Percentiles rank a stretch among this genome's conserved stretches.
Conservation (phyloP, 2,888 invertebrate species). For the Lasius platythorax region DNA sequence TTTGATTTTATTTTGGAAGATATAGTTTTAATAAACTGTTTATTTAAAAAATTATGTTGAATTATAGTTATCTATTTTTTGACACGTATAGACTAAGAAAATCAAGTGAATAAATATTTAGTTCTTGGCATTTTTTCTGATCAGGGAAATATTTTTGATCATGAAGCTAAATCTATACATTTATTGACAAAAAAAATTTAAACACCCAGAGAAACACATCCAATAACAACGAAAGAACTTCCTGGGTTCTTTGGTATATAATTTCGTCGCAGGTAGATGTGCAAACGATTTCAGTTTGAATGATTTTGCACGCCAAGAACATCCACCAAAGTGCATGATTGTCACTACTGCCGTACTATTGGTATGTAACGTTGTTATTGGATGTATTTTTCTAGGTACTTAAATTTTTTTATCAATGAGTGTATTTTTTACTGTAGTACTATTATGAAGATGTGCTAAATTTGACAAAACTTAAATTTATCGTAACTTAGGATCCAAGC, state of each 20-base stretch:
- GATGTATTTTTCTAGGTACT: no score
- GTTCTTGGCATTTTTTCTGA: neutral
- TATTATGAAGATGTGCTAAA: neutral
- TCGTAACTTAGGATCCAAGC: neutral
- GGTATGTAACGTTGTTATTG: no score
- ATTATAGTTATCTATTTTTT: conserved; percentile 8
- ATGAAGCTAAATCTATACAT: neutral
- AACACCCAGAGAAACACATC: no score
- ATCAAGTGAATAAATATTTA: neutral
- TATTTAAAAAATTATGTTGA: neutral
- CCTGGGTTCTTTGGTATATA: no score
- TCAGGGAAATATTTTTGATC: neutral
- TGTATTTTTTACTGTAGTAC: neutral
- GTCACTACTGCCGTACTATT: no score
- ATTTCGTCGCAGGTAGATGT: no score
- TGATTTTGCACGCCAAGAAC: no score
- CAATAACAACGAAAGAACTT: no score
- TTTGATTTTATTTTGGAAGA: neutral
- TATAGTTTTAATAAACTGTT: neutral
- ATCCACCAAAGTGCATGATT: no score
- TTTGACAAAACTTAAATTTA: neutral
- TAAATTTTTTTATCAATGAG: no score
- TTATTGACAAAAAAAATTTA: no score
- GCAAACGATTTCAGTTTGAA: no score
- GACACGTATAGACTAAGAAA: neutral